These are phyloP conservation scores for Eristalis arbustorum DNA, from an alignment of 2,888 invertebrate species.

Conservation along the genomic window DNA sequence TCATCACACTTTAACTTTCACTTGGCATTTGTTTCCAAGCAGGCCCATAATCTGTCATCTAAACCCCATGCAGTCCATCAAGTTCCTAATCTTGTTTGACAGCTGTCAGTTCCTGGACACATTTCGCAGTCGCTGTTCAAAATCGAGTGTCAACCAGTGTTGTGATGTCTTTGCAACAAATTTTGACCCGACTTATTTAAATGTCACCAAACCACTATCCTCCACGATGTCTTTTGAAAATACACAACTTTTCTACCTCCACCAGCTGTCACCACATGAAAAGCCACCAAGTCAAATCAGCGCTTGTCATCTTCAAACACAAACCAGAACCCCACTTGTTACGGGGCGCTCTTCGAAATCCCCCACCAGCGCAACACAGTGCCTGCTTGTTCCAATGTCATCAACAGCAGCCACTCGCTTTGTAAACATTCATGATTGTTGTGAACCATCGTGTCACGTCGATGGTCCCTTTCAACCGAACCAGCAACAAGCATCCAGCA, in stretches of 20 bases:
- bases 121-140: too few relatives aligned
- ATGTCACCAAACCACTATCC: background rate
- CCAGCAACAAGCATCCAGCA: constrained; percentile 11
- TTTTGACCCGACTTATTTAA: background rate
- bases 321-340: background rate
- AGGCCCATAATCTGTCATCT: too few relatives aligned
- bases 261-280: background rate
- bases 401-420: background rate
- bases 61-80: too few relatives aligned
- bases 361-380: background rate
- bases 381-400: background rate
- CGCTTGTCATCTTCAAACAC: background rate
- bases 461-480: background rate
- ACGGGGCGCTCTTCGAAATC: background rate
- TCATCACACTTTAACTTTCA: too few relatives aligned
- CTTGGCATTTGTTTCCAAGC: too few relatives aligned
- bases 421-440: background rate
- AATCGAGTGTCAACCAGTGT: too few relatives aligned
- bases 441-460: background rate
- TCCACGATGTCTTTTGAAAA: background rate
- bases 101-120: too few relatives aligned
- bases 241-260: background rate
- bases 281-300: background rate
- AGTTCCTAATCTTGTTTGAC: too few relatives aligned
- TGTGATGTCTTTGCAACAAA: background rate